These are phyloP conservation scores for Pteropus rufus DNA, from an alignment of 2,797 vertebrate species.

Conservation along the genomic window DNA sequence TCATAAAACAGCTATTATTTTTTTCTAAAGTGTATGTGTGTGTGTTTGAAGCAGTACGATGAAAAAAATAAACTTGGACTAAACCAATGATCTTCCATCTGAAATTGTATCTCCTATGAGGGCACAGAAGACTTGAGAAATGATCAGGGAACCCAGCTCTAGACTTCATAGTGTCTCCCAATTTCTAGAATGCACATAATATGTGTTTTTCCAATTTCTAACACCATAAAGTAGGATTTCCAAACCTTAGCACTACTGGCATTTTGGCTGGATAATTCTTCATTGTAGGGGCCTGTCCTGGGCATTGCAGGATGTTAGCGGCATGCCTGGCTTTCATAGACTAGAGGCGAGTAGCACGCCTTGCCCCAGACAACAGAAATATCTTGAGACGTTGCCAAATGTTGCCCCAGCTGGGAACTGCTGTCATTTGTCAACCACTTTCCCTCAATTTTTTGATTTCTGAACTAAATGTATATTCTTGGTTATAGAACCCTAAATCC, in stretches of 20 bases:
- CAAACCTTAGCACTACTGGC: background rate
- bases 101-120: background rate
- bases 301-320: no score
- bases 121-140: background rate
- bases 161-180: background rate
- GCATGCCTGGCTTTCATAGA: background rate
- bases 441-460: background rate
- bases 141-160: background rate
- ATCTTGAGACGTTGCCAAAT: background rate
- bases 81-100: background rate
- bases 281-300: background rate
- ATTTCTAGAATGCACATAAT: background rate
- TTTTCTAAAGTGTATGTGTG: background rate
- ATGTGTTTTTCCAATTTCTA: background rate
- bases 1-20: background rate
- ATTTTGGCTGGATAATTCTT: background rate
- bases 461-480: background rate
- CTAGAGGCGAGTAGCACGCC: background rate
- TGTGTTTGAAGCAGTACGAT: background rate
- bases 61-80: background rate
- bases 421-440: background rate
- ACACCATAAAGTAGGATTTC: background rate
- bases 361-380: background rate
- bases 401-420: background rate
- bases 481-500: background rate